These are phyloP conservation scores for Eubucco bourcierii DNA, from an alignment of 2,113 vertebrate species.

Conservation along the genomic window DNA sequence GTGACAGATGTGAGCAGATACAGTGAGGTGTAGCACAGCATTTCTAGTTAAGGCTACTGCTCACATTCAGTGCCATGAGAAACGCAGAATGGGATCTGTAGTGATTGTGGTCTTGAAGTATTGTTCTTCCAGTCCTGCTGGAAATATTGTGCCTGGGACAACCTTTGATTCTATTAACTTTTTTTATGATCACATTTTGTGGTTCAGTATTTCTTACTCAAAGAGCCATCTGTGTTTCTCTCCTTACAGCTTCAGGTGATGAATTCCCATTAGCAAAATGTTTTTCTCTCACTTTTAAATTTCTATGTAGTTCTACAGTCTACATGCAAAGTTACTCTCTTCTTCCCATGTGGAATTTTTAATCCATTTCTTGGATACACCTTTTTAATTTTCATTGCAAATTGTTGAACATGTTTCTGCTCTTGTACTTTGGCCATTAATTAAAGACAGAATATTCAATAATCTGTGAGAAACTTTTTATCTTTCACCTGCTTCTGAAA, in stretches of 20 bases:
- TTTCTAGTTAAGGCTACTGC: background rate
- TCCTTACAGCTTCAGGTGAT: background rate
- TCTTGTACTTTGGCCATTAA: background rate
- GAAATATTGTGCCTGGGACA: background rate
- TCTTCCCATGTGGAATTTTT: background rate
- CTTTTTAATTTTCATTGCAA: constrained; percentile 54
- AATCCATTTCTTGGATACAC: background rate
- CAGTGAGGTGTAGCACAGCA: too few relatives aligned
- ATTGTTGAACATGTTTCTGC: background rate
- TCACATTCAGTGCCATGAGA: background rate
- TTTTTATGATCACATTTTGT: background rate
- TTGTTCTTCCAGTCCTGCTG: background rate
- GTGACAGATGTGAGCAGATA: background rate
- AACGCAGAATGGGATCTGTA: background rate
- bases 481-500: background rate
- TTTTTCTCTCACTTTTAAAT: background rate
- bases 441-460: constrained; percentile 34
- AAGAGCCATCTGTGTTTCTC: background rate
- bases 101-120: background rate
- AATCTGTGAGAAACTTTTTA: constrained; percentile 42
- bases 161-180: background rate
- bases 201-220: background rate
- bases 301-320: background rate
- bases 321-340: background rate
- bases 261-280: background rate